Base-by-base conservation (phyloP, 2,113 vertebrate species). In the Glaucidium brasilianum region DNA sequence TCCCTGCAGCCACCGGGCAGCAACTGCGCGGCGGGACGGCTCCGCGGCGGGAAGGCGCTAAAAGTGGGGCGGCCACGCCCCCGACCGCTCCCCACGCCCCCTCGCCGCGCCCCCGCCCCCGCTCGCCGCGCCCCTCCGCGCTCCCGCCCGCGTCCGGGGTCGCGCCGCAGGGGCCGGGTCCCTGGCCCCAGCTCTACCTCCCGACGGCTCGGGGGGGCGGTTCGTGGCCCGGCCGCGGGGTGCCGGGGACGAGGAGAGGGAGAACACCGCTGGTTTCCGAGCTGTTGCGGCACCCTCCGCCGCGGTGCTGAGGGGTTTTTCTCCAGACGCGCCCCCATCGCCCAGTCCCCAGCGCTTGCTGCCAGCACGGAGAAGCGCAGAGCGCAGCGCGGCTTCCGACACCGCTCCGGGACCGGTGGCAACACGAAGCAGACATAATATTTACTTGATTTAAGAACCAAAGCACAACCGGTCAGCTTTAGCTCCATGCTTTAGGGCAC, bases 261-360 rank as follows among this genome's bases (percentile, higher is more conserved):
- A 5, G 5, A 11, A 27, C 18, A 5, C 3, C 6, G 3, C 14
- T 17, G 32, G 0, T 21, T 18, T 45, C 37, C 7, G 15, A 9
- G 49, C 32, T 41, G 35, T 29, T 27, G 39, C 26, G 16, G 6
- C 15, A 21, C 3, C 10, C 39, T 2, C 52, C 14, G 41, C 53
- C 9, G 15, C 7, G 10, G 21, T 11, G 27, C 9, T 21, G 18
- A 6, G 16, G 27, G 12, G 4, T 2, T 3, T 3, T 15, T 9
- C 83, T 26, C 37, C 63, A 9, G 15, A 5, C n/a, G 32, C 18
- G 16, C 14, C 19, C 10, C 3, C 18, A 4, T 18, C 25, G 45
- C 45, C 27, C 58, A 37, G 29, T 35, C 64, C 3, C 5, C 7
- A 5, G 11, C 12, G 12, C 22, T 39, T 49, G 29, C 43, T 26